phyloP scores from a whole-genome alignment of 1,140 invertebrate genomes.

The Tyrophagus putrescentiae region DNA sequence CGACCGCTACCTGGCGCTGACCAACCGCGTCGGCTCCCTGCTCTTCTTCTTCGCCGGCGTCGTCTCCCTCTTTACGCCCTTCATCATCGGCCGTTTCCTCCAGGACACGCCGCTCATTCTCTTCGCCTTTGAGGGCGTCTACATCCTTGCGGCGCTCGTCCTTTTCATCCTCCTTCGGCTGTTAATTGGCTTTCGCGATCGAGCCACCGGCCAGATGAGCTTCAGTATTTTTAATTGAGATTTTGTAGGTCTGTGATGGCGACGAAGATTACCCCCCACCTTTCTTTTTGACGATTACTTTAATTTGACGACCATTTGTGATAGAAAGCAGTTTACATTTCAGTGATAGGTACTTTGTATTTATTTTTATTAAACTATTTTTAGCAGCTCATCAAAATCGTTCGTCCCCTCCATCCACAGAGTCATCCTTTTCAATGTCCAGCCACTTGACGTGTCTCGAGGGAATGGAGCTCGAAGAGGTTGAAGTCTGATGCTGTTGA shows the following conservation, averaged over 20 bases:
- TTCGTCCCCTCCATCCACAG: too few relatives aligned
- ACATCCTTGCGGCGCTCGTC: neutral
- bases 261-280: neutral
- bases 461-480: too few relatives aligned
- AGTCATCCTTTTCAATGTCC: too few relatives aligned
- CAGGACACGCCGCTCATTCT: neutral
- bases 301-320: too few relatives aligned
- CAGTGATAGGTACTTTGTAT: too few relatives aligned
- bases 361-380: too few relatives aligned
- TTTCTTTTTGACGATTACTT: too few relatives aligned
- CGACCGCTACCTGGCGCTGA: neutral
- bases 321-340: too few relatives aligned
- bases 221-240: neutral
- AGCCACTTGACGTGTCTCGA: too few relatives aligned
- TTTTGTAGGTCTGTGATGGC: neutral
- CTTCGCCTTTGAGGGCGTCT: neutral
- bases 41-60: slow-evolving; percentile 8
- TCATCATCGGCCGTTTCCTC: neutral
- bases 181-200: neutral
- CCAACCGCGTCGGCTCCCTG: neutral
- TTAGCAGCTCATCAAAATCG: too few relatives aligned
- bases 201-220: neutral
- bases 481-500: too few relatives aligned
- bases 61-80: slow-evolving; percentile 8
- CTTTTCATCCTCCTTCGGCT: slow-evolving; percentile 1